Evolutionary conservation across 2,888 invertebrate species (phyloP), one percentile per base, ranked within the genome.

Genomic region (Athalia circularis): DNA sequence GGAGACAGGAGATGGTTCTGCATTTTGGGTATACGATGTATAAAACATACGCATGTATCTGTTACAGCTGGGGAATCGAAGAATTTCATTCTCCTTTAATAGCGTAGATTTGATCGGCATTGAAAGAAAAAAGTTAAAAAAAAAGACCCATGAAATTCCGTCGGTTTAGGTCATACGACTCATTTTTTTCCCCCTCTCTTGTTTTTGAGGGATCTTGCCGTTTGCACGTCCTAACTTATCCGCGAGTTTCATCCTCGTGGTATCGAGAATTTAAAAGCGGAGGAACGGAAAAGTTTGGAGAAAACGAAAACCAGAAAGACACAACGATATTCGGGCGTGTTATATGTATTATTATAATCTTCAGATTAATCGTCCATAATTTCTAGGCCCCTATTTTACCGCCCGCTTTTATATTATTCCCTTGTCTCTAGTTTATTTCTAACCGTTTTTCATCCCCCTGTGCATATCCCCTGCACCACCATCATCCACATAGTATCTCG

Each of bases 311-410:
- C 52, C 1, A 52, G 3, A 52, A 52, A 52, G 11, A 52, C 7
- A 52, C 7, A 52, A 52, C 7, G 11, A 7, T 3, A 54, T 52
- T 52, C 67, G 52, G 67, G 11, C 52, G 48, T 67, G 50, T 67
- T 67, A 68, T 54, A 29, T 29, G 29, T 29, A 29, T 29, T 29
- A 68, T 43, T 79, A 80, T 82, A 82, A 81, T 81, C 81, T 79
- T 50, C 47, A 79, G 80, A 82, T 82, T 81, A 82, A 82, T 79
- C 81, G 80, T 77, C 70, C 78, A 64, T 78, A 61, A 43, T 68
- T 43, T 68, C 68, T n/a, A 52, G 29, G 52, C 68, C 52, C 67
- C 50, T 67, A 29, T 52, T 52, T 67, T 50, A 29, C 67, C 67
- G 29, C 29, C 29, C 29, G 15, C 67, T 68, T 68, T 68, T 52